Percentiles rank a stretch among this genome's conserved stretches.
Conservation (phyloP, 2,888 invertebrate species). For the Boloria euphrosyne region DNA sequence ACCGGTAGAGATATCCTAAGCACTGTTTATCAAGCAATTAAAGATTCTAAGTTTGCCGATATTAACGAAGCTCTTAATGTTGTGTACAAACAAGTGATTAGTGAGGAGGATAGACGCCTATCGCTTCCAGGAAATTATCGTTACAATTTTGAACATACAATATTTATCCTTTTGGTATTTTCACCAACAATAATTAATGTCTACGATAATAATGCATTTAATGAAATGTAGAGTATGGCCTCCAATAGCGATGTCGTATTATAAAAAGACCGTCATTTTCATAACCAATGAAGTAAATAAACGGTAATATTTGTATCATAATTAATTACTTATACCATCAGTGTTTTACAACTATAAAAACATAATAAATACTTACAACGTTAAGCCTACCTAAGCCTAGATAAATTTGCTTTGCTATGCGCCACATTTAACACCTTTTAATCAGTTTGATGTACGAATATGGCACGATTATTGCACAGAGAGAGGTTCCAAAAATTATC, state of each 20-base stretch:
- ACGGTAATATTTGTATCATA: conserved; percentile 1
- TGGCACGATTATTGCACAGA: not conserved
- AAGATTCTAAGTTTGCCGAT: conserved; percentile 43
- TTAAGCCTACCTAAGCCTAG: too few relatives aligned
- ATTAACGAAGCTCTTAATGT: conserved; percentile 51
- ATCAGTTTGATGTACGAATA: not conserved
- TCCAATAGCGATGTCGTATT: conserved; percentile 10
- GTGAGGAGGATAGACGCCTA: conserved; percentile 45
- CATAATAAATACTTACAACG: too few relatives aligned
- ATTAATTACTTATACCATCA: not conserved
- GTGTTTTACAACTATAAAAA: too few relatives aligned
- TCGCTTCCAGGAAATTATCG: conserved; percentile 39
- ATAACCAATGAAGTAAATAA: conserved; percentile 4
- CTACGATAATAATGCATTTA: not conserved
- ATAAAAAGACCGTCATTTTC: conserved; percentile 7
- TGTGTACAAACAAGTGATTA: conserved; percentile 68
- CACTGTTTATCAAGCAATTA: conserved; percentile 56
- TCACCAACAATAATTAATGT: not conserved
- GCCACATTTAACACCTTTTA: not conserved
- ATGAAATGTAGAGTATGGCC: conserved; percentile 1
- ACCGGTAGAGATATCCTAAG: conserved; percentile 13
- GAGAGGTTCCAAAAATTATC: conserved; percentile 19
- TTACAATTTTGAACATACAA: not conserved
- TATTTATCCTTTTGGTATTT: not conserved
- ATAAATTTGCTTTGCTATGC: too few relatives aligned